phyloP scores from a whole-genome alignment of 2,888 invertebrate genomes.

The Nebria brevicollis region DNA sequence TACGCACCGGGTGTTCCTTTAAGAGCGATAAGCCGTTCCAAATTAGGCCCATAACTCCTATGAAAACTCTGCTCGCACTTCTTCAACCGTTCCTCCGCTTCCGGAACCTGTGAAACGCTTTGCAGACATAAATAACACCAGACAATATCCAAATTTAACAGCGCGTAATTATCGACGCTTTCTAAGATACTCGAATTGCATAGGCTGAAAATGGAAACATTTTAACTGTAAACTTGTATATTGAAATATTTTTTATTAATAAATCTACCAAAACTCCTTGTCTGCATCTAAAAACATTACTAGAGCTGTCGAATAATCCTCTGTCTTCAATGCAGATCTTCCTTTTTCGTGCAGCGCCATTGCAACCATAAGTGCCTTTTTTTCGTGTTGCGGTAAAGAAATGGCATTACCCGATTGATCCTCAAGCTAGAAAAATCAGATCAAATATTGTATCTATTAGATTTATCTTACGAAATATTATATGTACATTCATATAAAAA shows the following conservation, averaged over 20 bases:
- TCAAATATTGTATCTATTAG: slow-evolving; percentile 7
- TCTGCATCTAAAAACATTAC: slow-evolving; percentile 83
- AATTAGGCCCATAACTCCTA: slow-evolving; percentile 73
- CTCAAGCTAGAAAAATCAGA: slow-evolving; percentile 67
- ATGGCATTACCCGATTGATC: slow-evolving; percentile 82
- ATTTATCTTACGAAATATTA: slow-evolving; percentile 29
- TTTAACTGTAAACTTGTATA: not conserved
- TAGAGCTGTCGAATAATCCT: slow-evolving; percentile 76
- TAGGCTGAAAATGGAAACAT: slow-evolving; percentile 62
- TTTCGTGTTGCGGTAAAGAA: slow-evolving; percentile 75
- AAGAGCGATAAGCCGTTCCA: slow-evolving; percentile 70
- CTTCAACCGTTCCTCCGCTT: slow-evolving; percentile 75
- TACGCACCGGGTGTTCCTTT: slow-evolving; percentile 68
- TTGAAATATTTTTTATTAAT: slow-evolving; percentile 4
- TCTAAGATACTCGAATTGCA: slow-evolving; percentile 74
- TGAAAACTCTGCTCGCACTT: slow-evolving; percentile 75
- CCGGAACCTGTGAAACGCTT: slow-evolving; percentile 76
- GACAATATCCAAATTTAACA: slow-evolving; percentile 86
- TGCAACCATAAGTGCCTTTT: slow-evolving; percentile 76
- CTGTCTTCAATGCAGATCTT: slow-evolving; percentile 71
- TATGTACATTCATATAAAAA: slow-evolving; percentile 68
- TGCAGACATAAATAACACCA: slow-evolving; percentile 87
- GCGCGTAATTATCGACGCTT: slow-evolving; percentile 83
- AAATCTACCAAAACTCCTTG: slow-evolving; percentile 70
- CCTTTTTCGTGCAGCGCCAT: slow-evolving; percentile 86